These are phyloP conservation scores for Megaleporinus macrocephalus DNA, from an alignment of 2,113 vertebrate genomes.

Conservation along the genomic window DNA sequence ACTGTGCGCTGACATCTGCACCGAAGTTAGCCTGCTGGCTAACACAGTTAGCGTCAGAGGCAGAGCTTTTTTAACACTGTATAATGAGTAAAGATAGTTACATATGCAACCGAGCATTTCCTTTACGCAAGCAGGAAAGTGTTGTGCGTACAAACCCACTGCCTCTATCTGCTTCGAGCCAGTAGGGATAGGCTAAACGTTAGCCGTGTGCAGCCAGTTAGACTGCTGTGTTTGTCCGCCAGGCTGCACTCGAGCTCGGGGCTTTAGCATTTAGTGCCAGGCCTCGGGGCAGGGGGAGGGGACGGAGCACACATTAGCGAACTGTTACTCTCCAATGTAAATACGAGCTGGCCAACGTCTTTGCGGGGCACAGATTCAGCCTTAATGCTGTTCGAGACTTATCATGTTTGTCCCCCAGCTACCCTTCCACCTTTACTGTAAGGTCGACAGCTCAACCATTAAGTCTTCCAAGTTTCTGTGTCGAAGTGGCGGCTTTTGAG, in stretches of 20 bases:
- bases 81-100: not conserved
- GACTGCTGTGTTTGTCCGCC: not conserved
- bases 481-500: not conserved
- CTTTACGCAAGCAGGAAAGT: not conserved
- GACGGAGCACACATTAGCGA: not conserved
- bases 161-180: too few relatives aligned
- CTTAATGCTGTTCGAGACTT: too few relatives aligned
- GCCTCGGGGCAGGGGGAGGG: constrained; percentile 55
- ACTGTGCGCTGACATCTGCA: constrained; percentile 4
- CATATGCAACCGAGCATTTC: not conserved
- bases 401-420: too few relatives aligned
- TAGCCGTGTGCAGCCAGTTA: not conserved
- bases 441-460: not conserved
- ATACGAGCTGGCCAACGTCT: not conserved
- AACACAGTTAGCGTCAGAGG: not conserved
- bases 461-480: not conserved
- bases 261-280: constrained; percentile 63
- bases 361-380: too few relatives aligned
- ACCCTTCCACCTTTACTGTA: not conserved
- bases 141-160: too few relatives aligned
- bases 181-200: not conserved
- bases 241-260: constrained; percentile 63
- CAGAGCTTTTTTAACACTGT: not conserved
- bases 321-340: constrained; percentile 23
- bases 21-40: not conserved